Evolutionary conservation across 2,888 invertebrate species (phyloP), one percentile per base, ranked within the genome.

Genomic region (Rhingia rostrata): DNA sequence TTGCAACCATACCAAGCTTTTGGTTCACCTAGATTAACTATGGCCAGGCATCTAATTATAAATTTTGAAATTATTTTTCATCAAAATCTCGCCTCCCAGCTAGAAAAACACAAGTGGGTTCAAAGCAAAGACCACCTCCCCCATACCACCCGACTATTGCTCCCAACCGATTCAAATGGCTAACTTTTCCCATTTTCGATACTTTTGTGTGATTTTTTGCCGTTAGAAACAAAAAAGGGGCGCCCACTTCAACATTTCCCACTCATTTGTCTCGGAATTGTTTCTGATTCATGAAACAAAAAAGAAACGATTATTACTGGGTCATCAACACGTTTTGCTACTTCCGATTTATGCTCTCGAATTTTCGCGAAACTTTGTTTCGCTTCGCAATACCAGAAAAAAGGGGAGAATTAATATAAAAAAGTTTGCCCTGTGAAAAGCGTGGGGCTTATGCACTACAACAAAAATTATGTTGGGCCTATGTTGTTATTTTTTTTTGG

Each of bases 271-370:
- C 61, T 30, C 41, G 61, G 30, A 63, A 63, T 72, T 61, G 53
- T 37, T 63, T 66, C 41, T 22, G 41, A 64, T 51, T 61, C 53
- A 43, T 54, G 73, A 67, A 75, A 75, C 63, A 66, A 54, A 63
- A 53, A 69, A 49, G 30, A 22, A 67, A 72, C 78, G 49, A 53
- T 72, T 78, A 78, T 83, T 83, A 63, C 67, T 37, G 12, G 82
- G 73, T 49, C 82, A 83, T 83, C 78, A 78, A 83, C 78, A 78
- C 78, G 66, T 78, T 78, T 78, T 83, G 51, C 66, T 70, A 66
- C 61, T 72, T 78, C 32, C 56, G 51, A 83, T 78, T 78, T 73
- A 78, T 78, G 61, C 37, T 70, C 53, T 78, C 47, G 41, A 61
- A 70, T 66, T 73, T 63, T 53, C 14, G 12, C 12, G 7, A 22